These are phyloP conservation scores for Sinocyclocheilus grahami DNA, from an alignment of 2,113 vertebrate species.

Conservation along the genomic window DNA sequence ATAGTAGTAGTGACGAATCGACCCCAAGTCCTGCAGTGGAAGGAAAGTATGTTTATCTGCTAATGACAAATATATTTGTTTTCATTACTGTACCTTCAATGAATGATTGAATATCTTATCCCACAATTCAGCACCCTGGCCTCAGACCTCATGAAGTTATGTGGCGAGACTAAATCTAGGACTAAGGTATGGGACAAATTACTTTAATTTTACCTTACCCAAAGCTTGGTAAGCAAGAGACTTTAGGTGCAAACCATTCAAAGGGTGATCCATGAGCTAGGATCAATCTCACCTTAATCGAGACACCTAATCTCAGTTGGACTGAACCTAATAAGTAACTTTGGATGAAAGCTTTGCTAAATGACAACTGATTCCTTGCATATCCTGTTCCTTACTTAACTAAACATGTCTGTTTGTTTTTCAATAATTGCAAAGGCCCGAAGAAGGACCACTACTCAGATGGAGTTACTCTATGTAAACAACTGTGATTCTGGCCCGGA, in stretches of 20 bases:
- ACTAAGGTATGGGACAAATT: constrained; percentile 81
- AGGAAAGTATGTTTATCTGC: constrained; percentile 78
- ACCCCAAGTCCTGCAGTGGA: constrained; percentile 89
- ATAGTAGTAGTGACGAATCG: constrained; percentile 92
- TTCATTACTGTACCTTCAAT: not conserved
- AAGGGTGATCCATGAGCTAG: not conserved
- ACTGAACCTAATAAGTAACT: not conserved
- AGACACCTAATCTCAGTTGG: not conserved
- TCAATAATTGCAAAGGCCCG: constrained; percentile 79
- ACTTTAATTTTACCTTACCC: not conserved
- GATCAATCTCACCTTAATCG: not conserved
- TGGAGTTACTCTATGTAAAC: constrained; percentile 94
- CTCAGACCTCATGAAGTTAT: constrained; percentile 91
- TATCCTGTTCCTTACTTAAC: not conserved
- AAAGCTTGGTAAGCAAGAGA: not conserved
- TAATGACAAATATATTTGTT: not conserved
- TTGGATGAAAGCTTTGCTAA: not conserved
- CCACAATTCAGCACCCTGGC: constrained; percentile 77
- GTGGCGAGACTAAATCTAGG: constrained; percentile 89
- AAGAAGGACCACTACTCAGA: constrained; percentile 92
- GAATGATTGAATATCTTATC: not conserved
- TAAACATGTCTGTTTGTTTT: not conserved
- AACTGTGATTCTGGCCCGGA: constrained; percentile 82
- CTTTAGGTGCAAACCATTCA: not conserved
- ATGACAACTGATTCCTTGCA: not conserved